phyloP scores from a whole-genome alignment of 92 coral and sea anemone species.

The Ricordea florida region DNA sequence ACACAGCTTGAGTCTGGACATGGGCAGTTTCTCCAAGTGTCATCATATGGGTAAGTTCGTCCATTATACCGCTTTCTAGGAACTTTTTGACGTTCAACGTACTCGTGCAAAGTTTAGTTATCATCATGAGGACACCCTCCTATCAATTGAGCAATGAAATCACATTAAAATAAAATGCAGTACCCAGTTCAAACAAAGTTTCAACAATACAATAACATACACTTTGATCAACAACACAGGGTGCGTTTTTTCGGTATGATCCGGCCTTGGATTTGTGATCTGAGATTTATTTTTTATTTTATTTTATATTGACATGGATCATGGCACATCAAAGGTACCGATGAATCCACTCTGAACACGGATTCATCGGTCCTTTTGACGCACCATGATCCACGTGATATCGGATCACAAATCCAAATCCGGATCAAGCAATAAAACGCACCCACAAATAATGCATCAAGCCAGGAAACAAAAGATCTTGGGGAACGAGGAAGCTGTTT shows the following conservation, averaged over 20 bases:
- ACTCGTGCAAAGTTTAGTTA: conserved; percentile 26
- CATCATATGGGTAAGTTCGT: conserved; percentile 56
- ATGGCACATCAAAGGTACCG: no score
- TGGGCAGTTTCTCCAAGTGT: conserved; percentile 35
- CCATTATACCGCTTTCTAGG: conserved; percentile 52
- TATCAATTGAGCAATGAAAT: not conserved
- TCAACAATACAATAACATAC: not conserved
- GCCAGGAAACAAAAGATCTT: no score
- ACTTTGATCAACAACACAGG: not conserved
- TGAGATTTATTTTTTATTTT: not conserved
- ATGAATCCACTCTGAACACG: no score
- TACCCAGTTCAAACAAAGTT: not conserved
- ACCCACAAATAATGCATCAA: no score
- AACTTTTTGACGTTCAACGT: conserved; percentile 53
- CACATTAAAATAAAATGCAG: not conserved
- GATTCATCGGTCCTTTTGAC: no score
- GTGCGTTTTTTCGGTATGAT: no score
- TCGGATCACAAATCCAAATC: no score
- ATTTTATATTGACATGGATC: no score
- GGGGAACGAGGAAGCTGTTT: no score
- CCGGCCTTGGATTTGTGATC: not conserved
- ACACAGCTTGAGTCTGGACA: conserved; percentile 53
- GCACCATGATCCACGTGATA: no score
- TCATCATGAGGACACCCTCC: conserved; percentile 42
- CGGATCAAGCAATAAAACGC: no score